phyloP scores from a whole-genome alignment of 2,797 vertebrate genomes.

The Oreortyx pictus region DNA sequence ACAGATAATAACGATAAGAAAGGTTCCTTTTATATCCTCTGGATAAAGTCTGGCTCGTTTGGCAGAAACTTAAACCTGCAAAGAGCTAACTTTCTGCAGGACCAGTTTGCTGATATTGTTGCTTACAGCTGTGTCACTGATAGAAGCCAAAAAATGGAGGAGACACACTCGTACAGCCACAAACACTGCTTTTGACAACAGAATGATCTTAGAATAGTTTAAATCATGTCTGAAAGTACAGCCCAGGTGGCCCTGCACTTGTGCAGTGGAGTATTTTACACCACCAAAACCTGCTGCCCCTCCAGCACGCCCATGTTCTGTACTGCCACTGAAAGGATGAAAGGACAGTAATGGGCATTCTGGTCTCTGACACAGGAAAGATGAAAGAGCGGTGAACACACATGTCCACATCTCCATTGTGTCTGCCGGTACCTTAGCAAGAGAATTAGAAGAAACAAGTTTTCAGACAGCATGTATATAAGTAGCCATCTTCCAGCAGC shows the following conservation, averaged over 20 bases:
- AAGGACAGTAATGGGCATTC: background rate
- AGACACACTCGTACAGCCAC: background rate
- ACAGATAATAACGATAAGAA: background rate
- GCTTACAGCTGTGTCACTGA: background rate
- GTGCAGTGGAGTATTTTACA: background rate
- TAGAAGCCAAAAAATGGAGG: background rate
- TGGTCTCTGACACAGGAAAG: background rate
- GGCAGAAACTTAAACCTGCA: background rate
- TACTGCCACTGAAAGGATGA: background rate
- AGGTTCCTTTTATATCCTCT: background rate
- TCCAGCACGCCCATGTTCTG: background rate
- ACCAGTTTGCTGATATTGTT: background rate
- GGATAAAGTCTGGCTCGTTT: background rate
- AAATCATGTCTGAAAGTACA: background rate
- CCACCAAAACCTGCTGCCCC: background rate
- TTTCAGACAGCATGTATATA: background rate
- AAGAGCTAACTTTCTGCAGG: too few species aligned
- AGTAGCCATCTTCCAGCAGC: background rate
- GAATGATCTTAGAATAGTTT: background rate
- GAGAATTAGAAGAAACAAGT: background rate
- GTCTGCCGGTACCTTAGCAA: background rate
- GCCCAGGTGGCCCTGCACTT: background rate
- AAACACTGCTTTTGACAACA: background rate
- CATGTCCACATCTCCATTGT: background rate
- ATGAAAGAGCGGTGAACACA: background rate